Base-by-base conservation (phyloP, 1,140 invertebrate species). In the Galleria mellonella region DNA sequence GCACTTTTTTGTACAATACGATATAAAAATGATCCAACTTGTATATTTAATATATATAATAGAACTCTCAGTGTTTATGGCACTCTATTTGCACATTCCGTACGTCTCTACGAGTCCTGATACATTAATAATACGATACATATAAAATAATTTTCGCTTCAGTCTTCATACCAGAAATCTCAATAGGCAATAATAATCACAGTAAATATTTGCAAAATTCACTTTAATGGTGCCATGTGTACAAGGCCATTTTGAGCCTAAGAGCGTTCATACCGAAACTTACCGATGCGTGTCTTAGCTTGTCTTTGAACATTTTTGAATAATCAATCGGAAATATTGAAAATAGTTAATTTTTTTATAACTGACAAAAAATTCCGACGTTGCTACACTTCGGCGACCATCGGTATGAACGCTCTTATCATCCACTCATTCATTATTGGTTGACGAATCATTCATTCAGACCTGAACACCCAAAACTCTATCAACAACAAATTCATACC, bases 401-500 rank as follows among this genome's bases (percentile, higher is more conserved):
- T n/a, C n/a, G n/a, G n/a, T n/a, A n/a, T n/a, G n/a, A n/a, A n/a
- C 32, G 13, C n/a, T 43, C 32, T 36, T 32, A 3, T 23, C 17
- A 23, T 23, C 6, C 17, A 23, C 6, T 23, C 17, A 6, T 23
- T 23, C 17, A 23, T 23, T 23, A 23, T 23, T 23, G 17, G 17
- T 6, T 23, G 6, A 23, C 6, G 17, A 23, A 23, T 17, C 49
- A 36, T 42, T 43, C 48, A 31, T 32, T 75, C 72, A 91, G 45
- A 92, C 91, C 72, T 91, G 90, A 47, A 92, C 91, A 32, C 91
- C 90, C 7, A 92, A 75, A n/a, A 88, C 89, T 66, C 90, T 79
- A 55, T 91, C 91, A 15, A 92, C 90, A 29, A 91, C 90, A 73
- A 91, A 91, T 49, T 91, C 89, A 73, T 90, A 91, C 65, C 89